Evolutionary conservation across 2,888 invertebrate genomes (phyloP).

Genomic region (Melanostoma scalare): DNA sequence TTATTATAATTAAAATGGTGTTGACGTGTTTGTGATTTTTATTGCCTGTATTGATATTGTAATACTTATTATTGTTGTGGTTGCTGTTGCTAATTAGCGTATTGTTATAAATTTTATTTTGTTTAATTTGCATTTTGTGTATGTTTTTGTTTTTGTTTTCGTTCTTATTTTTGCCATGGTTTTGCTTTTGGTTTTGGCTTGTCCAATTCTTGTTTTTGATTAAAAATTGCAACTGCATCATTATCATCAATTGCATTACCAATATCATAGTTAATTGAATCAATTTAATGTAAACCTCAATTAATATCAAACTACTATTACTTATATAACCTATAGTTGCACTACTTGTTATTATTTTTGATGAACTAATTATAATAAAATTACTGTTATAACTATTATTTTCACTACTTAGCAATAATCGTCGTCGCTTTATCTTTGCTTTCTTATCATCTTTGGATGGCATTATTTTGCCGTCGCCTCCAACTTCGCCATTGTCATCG

Average conservation of each 20-base stretch:
- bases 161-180: slow-evolving; percentile 29
- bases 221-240: slow-evolving; percentile 51
- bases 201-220: slow-evolving; percentile 52
- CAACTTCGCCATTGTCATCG: slow-evolving; percentile 11
- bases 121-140: slow-evolving; percentile 50
- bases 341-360: slow-evolving; percentile 60
- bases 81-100: slow-evolving; percentile 62
- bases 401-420: slow-evolving; percentile 67
- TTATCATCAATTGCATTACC: slow-evolving; percentile 34
- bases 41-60: slow-evolving; percentile 52
- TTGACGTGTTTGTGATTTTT: slow-evolving; percentile 39
- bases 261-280: slow-evolving; percentile 70
- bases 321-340: slow-evolving; percentile 38
- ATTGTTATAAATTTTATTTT: slow-evolving; percentile 45
- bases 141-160: slow-evolving; percentile 41
- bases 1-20: neutral
- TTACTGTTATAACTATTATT: slow-evolving; percentile 49
- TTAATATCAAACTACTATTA: slow-evolving; percentile 69
- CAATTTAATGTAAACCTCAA: slow-evolving; percentile 72
- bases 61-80: slow-evolving; percentile 38
- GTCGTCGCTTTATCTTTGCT: slow-evolving; percentile 36
- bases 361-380: slow-evolving; percentile 58
- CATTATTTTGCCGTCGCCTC: slow-evolving; percentile 21
- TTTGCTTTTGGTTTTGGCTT: slow-evolving; percentile 38
- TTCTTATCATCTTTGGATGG: slow-evolving; percentile 55